These are phyloP conservation scores for Phallusia fumigata DNA, from an alignment of 23 tunicate species.

Conservation along the genomic window DNA sequence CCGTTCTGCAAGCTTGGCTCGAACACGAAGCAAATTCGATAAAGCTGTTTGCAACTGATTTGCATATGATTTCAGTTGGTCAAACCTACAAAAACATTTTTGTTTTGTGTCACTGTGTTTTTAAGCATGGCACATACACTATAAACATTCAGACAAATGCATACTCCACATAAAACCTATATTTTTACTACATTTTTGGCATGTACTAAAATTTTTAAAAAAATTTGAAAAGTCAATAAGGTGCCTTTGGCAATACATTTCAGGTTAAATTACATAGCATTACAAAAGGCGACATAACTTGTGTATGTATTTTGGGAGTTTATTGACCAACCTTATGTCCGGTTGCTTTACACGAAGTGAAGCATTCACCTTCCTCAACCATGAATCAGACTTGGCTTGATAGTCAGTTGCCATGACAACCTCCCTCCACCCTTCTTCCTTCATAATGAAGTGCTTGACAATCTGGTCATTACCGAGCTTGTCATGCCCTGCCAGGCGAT, in stretches of 20 bases:
- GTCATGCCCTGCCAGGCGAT: slow-evolving; percentile 56
- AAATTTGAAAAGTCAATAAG: too few species aligned
- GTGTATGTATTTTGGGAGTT: too few species aligned
- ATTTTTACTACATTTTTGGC: too few species aligned
- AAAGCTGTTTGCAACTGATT: slow-evolving; percentile 51
- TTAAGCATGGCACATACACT: too few species aligned
- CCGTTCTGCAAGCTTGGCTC: slow-evolving; percentile 91
- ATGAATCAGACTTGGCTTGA: slow-evolving; percentile 82
- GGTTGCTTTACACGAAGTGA: slow-evolving; percentile 79
- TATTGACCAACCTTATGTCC: slow-evolving; percentile 46
- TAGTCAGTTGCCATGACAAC: slow-evolving; percentile 70
- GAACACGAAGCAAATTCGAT: slow-evolving; percentile 64
- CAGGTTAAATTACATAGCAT: too few species aligned
- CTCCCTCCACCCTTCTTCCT: slow-evolving; percentile 79
- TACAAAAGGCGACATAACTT: too few species aligned
- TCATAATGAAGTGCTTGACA: slow-evolving; percentile 43
- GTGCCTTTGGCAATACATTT: too few species aligned
- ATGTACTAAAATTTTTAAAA: too few species aligned
- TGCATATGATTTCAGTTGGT: slow-evolving; percentile 76
- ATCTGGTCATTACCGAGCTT: slow-evolving; percentile 52
- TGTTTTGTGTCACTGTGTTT: too few species aligned
- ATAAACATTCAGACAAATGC: too few species aligned
- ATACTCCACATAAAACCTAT: too few species aligned
- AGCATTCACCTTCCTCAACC: slow-evolving; percentile 83
- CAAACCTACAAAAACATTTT: slow-evolving; percentile 39